phyloP scores from a whole-genome alignment of 92 coral and sea anemone genomes.

The Parazoanthus atlanticus region DNA sequence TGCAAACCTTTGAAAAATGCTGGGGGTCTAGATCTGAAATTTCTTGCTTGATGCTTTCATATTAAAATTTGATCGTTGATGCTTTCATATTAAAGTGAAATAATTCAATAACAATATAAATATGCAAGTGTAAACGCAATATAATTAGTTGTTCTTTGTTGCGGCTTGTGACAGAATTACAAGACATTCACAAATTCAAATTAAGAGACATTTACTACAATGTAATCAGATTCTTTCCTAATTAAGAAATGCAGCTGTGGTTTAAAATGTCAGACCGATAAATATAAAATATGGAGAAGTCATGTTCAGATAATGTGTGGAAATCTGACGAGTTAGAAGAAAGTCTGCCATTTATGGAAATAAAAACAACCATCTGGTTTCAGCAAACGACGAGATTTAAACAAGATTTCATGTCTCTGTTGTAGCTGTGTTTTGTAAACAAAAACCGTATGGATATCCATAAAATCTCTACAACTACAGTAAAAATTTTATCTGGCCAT shows the following conservation, averaged over 20 bases:
- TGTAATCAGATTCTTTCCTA: slow-evolving; percentile 19
- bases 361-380: slow-evolving; percentile 7
- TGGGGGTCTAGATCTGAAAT: too few species aligned
- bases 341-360: slow-evolving; percentile 10
- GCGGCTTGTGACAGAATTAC: not conserved
- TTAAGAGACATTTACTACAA: not conserved
- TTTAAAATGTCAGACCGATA: slow-evolving; percentile 9
- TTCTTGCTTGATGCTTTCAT: too few species aligned
- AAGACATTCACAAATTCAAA: slow-evolving; percentile 23
- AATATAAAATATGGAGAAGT: not conserved
- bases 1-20: not conserved
- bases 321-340: not conserved
- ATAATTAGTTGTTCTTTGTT: not conserved
- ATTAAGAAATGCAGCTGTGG: slow-evolving; percentile 36
- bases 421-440: slow-evolving; percentile 14
- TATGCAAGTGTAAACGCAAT: slow-evolving; percentile 1
- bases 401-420: not conserved
- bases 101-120: not conserved
- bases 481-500: slow-evolving; percentile 26
- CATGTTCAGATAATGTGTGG: not conserved
- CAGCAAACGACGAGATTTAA: slow-evolving; percentile 1
- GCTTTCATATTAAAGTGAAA: too few species aligned
- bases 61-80: too few species aligned
- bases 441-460: not conserved
- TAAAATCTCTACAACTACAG: not conserved